Percentiles rank a stretch among this genome's conserved stretches.
phyloP scores from a whole-genome alignment of 2,888 invertebrate species.

The Cotesia congregata region DNA sequence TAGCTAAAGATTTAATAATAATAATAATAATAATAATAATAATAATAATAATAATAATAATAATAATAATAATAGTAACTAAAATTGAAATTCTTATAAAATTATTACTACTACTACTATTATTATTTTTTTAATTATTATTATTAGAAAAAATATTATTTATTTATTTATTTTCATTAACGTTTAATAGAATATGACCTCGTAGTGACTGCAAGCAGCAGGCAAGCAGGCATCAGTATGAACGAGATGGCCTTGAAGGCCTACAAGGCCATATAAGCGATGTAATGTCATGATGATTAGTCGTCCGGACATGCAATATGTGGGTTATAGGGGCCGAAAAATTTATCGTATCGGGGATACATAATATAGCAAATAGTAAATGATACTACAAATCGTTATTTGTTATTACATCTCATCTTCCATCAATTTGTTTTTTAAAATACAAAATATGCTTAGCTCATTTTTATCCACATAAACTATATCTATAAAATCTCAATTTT shows the following conservation, averaged over 20 bases:
- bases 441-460: too few relatives aligned
- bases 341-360: background rate
- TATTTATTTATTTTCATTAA: slow-evolving; percentile 36
- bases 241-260: slow-evolving; percentile 36
- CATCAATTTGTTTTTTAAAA: background rate
- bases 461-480: too few relatives aligned
- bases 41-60: too few relatives aligned
- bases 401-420: background rate
- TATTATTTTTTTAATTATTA: background rate
- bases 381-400: background rate
- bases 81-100: too few relatives aligned
- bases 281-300: slow-evolving; percentile 41
- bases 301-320: slow-evolving; percentile 20
- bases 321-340: slow-evolving; percentile 23
- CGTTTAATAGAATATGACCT: slow-evolving; percentile 50
- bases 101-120: too few relatives aligned
- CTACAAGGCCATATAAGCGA: slow-evolving; percentile 36
- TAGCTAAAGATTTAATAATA: too few relatives aligned
- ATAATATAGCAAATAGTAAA: too few relatives aligned
- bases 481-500: too few relatives aligned
- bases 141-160: slow-evolving; percentile 19
- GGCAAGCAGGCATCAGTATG: slow-evolving; percentile 34
- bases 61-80: too few relatives aligned
- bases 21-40: too few relatives aligned
- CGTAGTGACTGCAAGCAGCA: slow-evolving; percentile 19